Evolutionary conservation across 2,797 vertebrate genomes (phyloP), one percentile per base, ranked within the genome.

Genomic region (Darevskia nairensis): DNA sequence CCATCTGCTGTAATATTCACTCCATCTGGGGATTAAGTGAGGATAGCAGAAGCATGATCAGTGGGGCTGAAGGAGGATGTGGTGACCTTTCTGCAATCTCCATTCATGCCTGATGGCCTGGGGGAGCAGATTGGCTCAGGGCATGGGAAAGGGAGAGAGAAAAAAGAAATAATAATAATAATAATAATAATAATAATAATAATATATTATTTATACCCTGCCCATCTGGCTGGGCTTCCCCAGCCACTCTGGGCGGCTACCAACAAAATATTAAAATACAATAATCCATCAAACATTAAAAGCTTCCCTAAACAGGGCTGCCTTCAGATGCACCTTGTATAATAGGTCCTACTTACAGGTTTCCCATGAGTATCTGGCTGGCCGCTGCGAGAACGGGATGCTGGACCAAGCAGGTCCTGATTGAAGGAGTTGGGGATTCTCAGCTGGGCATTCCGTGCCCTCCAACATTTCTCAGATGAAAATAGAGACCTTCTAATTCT

Each of bases 61-160:
- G 50, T 55, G 10, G 72, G 50, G 68, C 66, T 72, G 85, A 82
- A 86, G n/a, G 66, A 89, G 69, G 39, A 80, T 19, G 59, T 46
- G 1, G 23, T 75, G 77, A 75, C 69, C 77, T 85, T 80, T 80
- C 69, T 11, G 50, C 41, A 61, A 35, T 80, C n/a, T 84, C 50
- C 5, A 6, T 64, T 72, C 68, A 64, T 46, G 39, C 39, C 13
- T 32, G 68, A 44, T 59, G 29, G 19, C 69, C 29, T 71, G 23
- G 55, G 68, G n/a, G 46, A 61, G 39, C 46, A 39, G 50, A 61
- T 89, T 85, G 69, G n/a, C 55, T 71, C 39, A 23, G 74, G 50
- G 75, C 50, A 59, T 10, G 29, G 75, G 27, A 46, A 69, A 46
- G 61, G 39, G 41, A 41, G 21, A 39, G 8, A 55, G 9, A 25